These are phyloP conservation scores for Pherbina coryleti DNA, from an alignment of 2,888 invertebrate species.

Conservation along the genomic window DNA sequence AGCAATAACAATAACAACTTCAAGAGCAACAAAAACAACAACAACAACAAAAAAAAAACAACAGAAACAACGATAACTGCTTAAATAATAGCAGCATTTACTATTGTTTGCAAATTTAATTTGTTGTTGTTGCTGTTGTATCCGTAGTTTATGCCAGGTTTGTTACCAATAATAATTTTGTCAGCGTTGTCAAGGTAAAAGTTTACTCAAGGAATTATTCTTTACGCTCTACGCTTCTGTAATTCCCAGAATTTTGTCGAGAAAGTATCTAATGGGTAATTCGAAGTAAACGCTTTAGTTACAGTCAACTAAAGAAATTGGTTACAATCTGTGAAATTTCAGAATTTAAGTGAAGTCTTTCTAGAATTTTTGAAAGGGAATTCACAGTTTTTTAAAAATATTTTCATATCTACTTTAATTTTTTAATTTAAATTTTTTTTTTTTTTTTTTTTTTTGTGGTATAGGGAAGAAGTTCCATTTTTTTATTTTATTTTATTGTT, in stretches of 20 bases:
- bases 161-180: constrained; percentile 17
- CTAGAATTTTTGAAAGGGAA: too few species aligned
- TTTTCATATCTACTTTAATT: too few species aligned
- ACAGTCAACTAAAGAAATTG: not conserved
- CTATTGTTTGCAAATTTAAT: not conserved
- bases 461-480: too few species aligned
- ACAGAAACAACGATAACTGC: constrained; percentile 1
- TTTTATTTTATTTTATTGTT: too few species aligned
- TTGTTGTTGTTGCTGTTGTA: not conserved
- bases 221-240: not conserved
- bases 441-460: too few species aligned
- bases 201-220: not conserved
- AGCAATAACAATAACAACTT: not conserved
- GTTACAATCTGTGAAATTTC: too few species aligned
- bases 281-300: not conserved
- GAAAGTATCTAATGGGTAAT: not conserved
- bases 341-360: too few species aligned
- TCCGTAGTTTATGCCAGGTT: not conserved
- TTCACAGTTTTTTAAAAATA: too few species aligned
- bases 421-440: too few species aligned
- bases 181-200: not conserved
- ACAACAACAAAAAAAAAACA: too few species aligned
- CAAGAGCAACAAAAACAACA: not conserved
- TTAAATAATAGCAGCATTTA: not conserved
- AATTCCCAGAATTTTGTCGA: not conserved